Percentiles rank a stretch among this genome's conserved stretches.
Evolutionary conservation across 2,113 vertebrate genomes (phyloP).

Genomic region (Chaetorhynchus papuensis): DNA sequence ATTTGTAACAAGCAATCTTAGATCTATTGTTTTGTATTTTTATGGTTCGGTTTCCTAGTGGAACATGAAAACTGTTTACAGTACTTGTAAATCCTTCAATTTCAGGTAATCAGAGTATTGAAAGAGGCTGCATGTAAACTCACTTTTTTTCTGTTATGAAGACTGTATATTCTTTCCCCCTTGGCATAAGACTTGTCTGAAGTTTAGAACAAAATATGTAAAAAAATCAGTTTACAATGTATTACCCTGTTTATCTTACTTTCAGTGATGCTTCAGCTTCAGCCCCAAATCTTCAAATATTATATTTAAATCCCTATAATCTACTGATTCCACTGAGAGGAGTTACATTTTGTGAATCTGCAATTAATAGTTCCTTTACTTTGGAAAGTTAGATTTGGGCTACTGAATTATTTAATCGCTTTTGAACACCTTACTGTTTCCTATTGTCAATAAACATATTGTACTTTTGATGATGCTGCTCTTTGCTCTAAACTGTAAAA

Average conservation of each 20-base stretch:
- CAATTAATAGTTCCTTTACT: background rate
- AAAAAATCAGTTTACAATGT: background rate
- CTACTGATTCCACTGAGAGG: background rate
- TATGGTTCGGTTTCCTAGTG: background rate
- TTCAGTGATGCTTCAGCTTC: background rate
- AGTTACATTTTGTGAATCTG: background rate
- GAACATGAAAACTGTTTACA: background rate
- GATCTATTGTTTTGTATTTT: background rate
- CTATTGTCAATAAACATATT: background rate
- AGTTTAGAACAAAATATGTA: background rate
- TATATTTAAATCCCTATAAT: background rate
- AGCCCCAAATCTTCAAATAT: background rate
- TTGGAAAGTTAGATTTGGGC: background rate
- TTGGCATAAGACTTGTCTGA: background rate
- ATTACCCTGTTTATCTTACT: background rate
- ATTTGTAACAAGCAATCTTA: background rate
- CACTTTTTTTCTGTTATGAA: background rate
- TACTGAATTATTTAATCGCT: background rate
- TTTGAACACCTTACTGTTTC: background rate
- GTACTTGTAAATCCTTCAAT: background rate
- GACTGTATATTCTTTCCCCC: background rate
- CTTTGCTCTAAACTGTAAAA: background rate
- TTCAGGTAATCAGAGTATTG: background rate
- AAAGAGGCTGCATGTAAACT: background rate
- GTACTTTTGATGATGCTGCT: background rate